Evolutionary conservation across 2,797 vertebrate species (phyloP).

Genomic region (Lycodopsis pacificus): DNA sequence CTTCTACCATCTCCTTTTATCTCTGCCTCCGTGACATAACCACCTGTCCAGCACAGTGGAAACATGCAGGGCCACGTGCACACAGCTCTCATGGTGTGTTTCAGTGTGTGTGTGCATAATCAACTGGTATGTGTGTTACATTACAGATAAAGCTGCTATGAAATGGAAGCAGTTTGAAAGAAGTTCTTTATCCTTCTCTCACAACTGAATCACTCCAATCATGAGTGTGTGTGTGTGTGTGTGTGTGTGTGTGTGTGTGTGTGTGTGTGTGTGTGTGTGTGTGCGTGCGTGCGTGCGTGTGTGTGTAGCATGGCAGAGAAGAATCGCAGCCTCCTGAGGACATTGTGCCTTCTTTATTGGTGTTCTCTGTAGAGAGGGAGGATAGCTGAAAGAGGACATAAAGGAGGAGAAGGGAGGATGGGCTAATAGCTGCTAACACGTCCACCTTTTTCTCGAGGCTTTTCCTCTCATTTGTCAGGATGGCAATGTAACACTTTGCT

Average conservation of each 20-base stretch:
- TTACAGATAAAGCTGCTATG: constrained; percentile 11
- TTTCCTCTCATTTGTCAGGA: background rate
- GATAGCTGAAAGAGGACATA: constrained; percentile 28
- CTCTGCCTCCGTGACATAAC: constrained; percentile 32
- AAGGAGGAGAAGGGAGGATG: constrained; percentile 28
- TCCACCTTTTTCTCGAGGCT: constrained; percentile 10
- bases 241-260: too few species aligned
- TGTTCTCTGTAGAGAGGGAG: constrained; percentile 40
- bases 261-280: background rate
- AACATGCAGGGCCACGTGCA: background rate
- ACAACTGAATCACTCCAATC: constrained; percentile 13
- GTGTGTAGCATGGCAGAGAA: constrained; percentile 52
- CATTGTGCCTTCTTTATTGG: constrained; percentile 50
- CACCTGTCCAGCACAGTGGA: background rate
- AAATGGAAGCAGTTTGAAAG: constrained; percentile 6
- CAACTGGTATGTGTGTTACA: background rate
- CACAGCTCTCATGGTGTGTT: constrained; percentile 5
- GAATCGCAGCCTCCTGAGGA: constrained; percentile 52
- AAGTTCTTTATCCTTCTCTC: constrained; percentile 6
- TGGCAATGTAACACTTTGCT: background rate
- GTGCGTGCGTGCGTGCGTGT: constrained; percentile 11
- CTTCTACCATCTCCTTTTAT: background rate
- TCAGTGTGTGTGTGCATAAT: background rate
- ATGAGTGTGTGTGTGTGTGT: background rate
- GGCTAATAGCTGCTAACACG: constrained; percentile 56